Evolutionary conservation across 2,113 vertebrate genomes (phyloP), one percentile per base, ranked within the genome.

Genomic region (Todiramphus saurophagus): DNA sequence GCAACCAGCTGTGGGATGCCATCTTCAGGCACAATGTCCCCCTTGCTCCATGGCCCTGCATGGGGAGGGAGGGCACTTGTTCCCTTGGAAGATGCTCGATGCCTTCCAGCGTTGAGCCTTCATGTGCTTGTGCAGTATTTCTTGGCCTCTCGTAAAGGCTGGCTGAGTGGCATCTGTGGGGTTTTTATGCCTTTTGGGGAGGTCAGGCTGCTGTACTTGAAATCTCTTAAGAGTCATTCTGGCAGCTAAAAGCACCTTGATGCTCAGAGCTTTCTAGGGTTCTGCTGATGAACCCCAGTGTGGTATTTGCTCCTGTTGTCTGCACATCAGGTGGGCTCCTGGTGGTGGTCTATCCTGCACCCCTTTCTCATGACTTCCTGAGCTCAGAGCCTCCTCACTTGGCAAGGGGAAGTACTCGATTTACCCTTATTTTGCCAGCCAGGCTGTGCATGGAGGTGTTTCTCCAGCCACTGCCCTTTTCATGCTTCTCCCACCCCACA

Each of bases 1-100:
- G 20, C 74, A 7, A 3, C 39, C 62, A 59, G 0, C 60, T 67
- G 56, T 0, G 0, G 46, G 60, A 33, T 68, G 64, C 60, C 2
- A 3, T 64, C 31, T 16, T 28, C 30, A 94, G 9, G 33, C 59
- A 43, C n/a, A 60, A 0, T 1, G 11, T 66, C 59, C 55, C 5
- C 15, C 18, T 51, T 70, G 14, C 41, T 79, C 1, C 0, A 0
- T 56, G 53, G 35, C 30, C 46, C 48, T 56, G 33, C 31, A 5
- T 10, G 1, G 31, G 67, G 78, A 78, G 53, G 56, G 13, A 82
- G 25, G 4, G 1, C 0, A 3, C 35, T 25, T 43, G 5, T 31
- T 82, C 31, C 24, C 37, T 44, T 64, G 46, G 28, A 21, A 37
- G 7, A 5, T 53, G 60, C 66, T 74, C 2, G 1, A 43, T 35